Percentiles rank a stretch among this genome's conserved stretches.
Evolutionary conservation across 1,140 invertebrate species (phyloP).

Genomic region (Drosophila neocordata): DNA sequence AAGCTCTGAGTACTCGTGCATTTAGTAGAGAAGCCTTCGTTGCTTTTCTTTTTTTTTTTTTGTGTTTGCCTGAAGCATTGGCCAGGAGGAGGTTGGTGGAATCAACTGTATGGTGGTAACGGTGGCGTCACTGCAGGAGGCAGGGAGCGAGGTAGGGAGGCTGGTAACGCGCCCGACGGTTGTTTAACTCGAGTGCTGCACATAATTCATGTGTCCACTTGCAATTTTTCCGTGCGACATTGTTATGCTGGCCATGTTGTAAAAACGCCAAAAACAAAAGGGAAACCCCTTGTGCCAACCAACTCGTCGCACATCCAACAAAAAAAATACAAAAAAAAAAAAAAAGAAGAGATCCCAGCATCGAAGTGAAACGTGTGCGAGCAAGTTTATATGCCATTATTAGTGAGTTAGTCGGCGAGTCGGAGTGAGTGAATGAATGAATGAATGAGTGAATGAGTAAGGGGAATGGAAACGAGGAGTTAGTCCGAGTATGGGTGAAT

Average conservation of each 20-base stretch:
- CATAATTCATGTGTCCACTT: conserved; percentile 81
- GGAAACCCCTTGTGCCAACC: conserved; percentile 28
- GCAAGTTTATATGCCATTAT: conserved; percentile 73
- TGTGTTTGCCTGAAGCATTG: conserved; percentile 55
- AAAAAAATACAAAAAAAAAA: conserved; percentile 9
- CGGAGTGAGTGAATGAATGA: conserved; percentile 1
- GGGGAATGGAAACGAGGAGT: not conserved
- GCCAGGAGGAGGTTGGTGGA: conserved; percentile 7
- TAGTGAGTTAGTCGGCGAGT: conserved; percentile 51
- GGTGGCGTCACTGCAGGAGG: not conserved
- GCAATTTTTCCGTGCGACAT: conserved; percentile 77
- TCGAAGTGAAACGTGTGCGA: conserved; percentile 63
- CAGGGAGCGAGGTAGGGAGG: not conserved
- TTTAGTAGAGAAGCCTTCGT: conserved; percentile 62
- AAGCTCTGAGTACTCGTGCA: conserved; percentile 69
- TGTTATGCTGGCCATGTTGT: conserved; percentile 78
- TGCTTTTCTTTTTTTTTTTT: too few species aligned
- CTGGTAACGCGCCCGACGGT: conserved; percentile 64
- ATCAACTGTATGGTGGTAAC: not conserved
- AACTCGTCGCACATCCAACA: not conserved
- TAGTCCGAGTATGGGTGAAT: conserved; percentile 7
- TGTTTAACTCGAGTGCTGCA: conserved; percentile 80
- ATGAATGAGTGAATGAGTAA: not conserved
- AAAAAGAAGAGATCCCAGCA: conserved; percentile 28
- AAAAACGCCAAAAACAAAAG: conserved; percentile 78